phyloP scores from a whole-genome alignment of 2,113 vertebrate species.

The Pagrus major region DNA sequence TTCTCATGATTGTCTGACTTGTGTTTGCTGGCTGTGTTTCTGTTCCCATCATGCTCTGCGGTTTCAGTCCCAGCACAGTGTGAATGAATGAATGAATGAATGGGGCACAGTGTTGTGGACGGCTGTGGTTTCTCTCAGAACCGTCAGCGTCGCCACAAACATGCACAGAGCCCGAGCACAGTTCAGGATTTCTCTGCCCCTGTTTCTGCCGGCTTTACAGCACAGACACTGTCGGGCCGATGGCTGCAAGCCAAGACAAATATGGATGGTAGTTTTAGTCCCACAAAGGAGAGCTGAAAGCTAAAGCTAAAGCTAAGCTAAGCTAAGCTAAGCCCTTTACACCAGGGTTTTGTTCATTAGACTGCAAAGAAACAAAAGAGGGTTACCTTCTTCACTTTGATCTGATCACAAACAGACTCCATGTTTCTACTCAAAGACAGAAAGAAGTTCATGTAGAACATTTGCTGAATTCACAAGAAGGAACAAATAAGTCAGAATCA shows the following conservation, averaged over 20 bases:
- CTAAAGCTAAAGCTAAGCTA: neutral
- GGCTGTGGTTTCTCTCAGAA: slow-evolving; percentile 5
- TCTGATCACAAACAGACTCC: too few species aligned
- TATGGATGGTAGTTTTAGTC: neutral
- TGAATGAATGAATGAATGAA: slow-evolving; percentile 23
- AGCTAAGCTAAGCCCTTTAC: neutral
- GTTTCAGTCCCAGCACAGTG: neutral
- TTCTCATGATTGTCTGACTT: neutral
- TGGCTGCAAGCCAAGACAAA: neutral
- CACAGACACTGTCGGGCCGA: neutral
- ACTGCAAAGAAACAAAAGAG: too few species aligned
- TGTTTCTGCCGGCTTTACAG: neutral
- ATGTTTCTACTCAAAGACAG: too few species aligned
- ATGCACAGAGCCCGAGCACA: neutral
- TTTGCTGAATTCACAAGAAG: too few species aligned
- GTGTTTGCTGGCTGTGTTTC: neutral
- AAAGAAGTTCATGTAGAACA: too few species aligned
- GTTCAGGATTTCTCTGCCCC: neutral
- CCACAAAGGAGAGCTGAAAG: neutral
- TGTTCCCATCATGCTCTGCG: neutral
- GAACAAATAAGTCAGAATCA: too few species aligned
- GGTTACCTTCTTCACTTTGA: too few species aligned
- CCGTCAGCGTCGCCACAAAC: slow-evolving; percentile 19
- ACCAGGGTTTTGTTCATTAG: too few species aligned
- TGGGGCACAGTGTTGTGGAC: neutral